A percentile compares a stretch with the other conserved stretches of the same genome.
These are phyloP conservation scores for Ericerus pela DNA, from an alignment of 1,140 invertebrate genomes.

Conservation along the genomic window DNA sequence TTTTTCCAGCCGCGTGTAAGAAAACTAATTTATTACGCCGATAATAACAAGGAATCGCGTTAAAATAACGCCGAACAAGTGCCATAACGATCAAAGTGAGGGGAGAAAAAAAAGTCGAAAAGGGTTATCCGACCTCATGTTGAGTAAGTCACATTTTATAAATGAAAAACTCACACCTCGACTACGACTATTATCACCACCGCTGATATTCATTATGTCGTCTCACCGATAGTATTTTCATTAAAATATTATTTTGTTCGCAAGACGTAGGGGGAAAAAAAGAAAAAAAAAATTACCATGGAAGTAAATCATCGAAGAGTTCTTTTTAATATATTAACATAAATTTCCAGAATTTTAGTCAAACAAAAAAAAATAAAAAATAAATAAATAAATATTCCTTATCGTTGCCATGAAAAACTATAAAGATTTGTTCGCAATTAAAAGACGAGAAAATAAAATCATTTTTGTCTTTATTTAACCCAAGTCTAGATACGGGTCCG, in stretches of 20 bases:
- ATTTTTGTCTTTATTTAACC: too few species aligned
- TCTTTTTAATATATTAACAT: constrained; percentile 3
- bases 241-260: not conserved
- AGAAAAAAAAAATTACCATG: not conserved
- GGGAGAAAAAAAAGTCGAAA: not conserved
- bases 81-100: not conserved
- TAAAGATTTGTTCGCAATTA: too few species aligned
- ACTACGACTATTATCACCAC: constrained; percentile 4
- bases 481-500: too few species aligned
- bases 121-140: constrained; percentile 10
- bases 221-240: not conserved
- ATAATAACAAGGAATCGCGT: constrained; percentile 8
- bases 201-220: constrained; percentile 8
- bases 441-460: too few species aligned
- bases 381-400: too few species aligned
- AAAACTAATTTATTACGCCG: too few species aligned
- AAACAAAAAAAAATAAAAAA: too few species aligned
- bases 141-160: constrained; percentile 3
- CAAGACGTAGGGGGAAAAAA: too few species aligned
- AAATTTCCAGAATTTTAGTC: constrained; percentile 3
- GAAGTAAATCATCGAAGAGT: not conserved
- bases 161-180: constrained; percentile 1
- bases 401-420: too few species aligned
- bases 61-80: too few species aligned
- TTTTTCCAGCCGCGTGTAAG: too few species aligned